Evolutionary conservation across 1,140 invertebrate species (phyloP).

Genomic region (Heliconius himera): DNA sequence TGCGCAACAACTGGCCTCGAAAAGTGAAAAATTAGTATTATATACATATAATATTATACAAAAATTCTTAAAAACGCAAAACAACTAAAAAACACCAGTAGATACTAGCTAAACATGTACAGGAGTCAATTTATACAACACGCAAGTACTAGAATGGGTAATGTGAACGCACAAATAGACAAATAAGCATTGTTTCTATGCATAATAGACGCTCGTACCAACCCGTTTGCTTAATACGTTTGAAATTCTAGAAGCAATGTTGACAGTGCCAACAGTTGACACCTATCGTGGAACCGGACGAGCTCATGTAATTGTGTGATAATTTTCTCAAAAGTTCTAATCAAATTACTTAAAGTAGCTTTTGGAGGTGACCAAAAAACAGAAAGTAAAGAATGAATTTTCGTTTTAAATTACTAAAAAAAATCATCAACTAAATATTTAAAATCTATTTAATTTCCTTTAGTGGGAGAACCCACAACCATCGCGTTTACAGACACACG

Average conservation of each 20-base stretch:
- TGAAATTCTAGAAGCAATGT: slow-evolving; percentile 58
- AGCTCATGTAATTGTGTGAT: slow-evolving; percentile 30
- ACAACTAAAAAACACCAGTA: neutral
- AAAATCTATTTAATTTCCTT: too few species aligned
- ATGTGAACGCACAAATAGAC: slow-evolving; percentile 41
- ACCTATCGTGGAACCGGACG: slow-evolving; percentile 37
- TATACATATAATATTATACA: too few species aligned
- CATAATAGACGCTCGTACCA: slow-evolving; percentile 36
- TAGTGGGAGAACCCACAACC: too few species aligned
- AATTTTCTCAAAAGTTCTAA: slow-evolving; percentile 28
- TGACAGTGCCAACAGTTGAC: slow-evolving; percentile 60
- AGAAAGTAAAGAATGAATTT: neutral
- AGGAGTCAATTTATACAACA: slow-evolving; percentile 17
- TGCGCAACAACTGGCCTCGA: too few species aligned
- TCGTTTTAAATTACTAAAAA: too few species aligned
- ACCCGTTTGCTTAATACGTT: slow-evolving; percentile 51
- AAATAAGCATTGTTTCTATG: slow-evolving; percentile 48
- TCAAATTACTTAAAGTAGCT: neutral
- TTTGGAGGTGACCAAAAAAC: neutral
- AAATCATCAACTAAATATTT: too few species aligned
- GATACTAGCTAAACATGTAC: neutral
- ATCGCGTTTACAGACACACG: too few species aligned
- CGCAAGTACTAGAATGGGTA: slow-evolving; percentile 35
- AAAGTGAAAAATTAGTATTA: too few species aligned
- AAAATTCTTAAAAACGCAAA: too few species aligned